Base-by-base conservation (phyloP, 1,140 invertebrate genomes). In the Drosophila simulans region DNA sequence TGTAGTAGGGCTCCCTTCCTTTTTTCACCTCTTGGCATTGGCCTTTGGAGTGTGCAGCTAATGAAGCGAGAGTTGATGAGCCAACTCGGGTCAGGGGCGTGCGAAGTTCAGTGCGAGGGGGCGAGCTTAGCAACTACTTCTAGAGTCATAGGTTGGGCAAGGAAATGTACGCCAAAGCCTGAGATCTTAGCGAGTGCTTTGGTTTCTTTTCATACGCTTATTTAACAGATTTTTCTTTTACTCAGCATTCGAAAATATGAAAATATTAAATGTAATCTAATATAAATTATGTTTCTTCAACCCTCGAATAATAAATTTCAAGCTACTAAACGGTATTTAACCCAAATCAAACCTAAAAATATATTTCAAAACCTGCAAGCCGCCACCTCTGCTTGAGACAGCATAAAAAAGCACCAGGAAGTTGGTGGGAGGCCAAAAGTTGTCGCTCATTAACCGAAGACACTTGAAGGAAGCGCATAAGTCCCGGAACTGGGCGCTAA, bases 1-100 rank as follows among this genome's bases (percentile, higher is more conserved):
- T 20, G 42, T 43, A 13, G 52, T 39, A 22, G 40, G n/a, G 7
- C 15, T 56, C 8, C 7, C 37, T 39, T 39, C 12, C 13, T 39
- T 39, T 37, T 85, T 73, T 68, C 82, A 88, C 82, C 82, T 86
- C 86, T 78, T 88, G 83, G 82, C 83, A 88, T 88, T 86, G 79
- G 83, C 82, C 79, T 83, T 88, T 79, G 62, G 69, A 85, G 68
- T 53, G 75, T 76, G 75, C 79, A 48, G 75, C 82, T 86, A 86
- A 86, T 86, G 82, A 86, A 86, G 83, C 83, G 79, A 54, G 62
- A 48, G 75, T 66, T 79, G 82, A 79, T 86, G 83, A 88, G 72
- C 51, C 75, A 43, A 71, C 39, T 48, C 22, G 34, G 35, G 45
- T 45, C 72, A 77, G 48, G 46, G 81, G 77, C 59, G 58, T 60